Evolutionary conservation across 2,888 invertebrate genomes (phyloP).

Genomic region (Theretra japonica): DNA sequence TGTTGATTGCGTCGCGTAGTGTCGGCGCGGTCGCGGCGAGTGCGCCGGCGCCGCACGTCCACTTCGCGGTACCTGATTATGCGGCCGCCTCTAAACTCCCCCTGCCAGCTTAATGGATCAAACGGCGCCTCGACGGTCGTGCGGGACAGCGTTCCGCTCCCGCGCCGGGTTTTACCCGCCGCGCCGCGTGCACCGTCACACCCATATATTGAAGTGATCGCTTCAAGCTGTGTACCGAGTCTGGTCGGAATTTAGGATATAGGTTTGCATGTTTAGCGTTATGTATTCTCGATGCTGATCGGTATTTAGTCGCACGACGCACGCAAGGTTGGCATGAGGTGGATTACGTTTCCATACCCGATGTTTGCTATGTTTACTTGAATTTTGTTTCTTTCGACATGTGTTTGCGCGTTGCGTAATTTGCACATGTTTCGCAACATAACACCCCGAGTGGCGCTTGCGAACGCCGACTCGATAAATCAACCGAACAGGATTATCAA

Average conservation of each 20-base stretch:
- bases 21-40: background rate
- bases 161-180: background rate
- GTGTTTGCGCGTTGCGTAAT: background rate
- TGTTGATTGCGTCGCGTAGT: background rate
- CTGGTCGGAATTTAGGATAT: background rate
- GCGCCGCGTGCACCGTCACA: background rate
- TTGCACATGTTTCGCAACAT: constrained; percentile 10
- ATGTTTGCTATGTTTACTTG: background rate
- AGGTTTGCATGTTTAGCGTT: constrained; percentile 6
- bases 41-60: constrained; percentile 48
- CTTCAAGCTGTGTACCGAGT: background rate
- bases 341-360: background rate
- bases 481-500: constrained; percentile 46
- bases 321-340: background rate
- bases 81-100: constrained; percentile 34
- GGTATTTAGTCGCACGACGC: background rate
- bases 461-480: constrained; percentile 38
- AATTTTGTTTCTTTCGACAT: background rate
- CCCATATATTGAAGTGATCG: background rate
- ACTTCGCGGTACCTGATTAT: constrained; percentile 41
- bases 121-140: constrained; percentile 17
- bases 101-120: constrained; percentile 19
- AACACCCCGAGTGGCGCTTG: background rate
- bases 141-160: constrained; percentile 13
- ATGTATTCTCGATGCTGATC: constrained; percentile 2